Evolutionary conservation across 2,888 invertebrate species (phyloP).

Genomic region (Chelonus formosanus): DNA sequence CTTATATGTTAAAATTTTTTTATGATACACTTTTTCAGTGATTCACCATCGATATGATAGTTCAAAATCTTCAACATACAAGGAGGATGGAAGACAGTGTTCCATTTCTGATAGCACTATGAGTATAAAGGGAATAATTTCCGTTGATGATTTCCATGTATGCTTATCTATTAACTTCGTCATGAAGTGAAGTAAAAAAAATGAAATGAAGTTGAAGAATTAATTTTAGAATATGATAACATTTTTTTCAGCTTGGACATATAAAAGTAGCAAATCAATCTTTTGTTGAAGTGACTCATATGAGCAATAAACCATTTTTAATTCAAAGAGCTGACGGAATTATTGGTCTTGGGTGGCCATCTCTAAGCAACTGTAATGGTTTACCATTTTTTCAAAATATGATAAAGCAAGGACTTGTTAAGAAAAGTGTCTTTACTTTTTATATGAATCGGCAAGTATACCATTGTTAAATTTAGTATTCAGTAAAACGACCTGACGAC

Average conservation of each 20-base stretch:
- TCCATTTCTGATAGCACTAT: slow-evolving; percentile 67
- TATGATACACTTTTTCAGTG: slow-evolving; percentile 63
- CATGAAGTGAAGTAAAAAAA: too few relatives aligned
- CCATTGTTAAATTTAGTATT: not conserved
- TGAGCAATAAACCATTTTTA: slow-evolving; percentile 72
- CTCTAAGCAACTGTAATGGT: slow-evolving; percentile 67
- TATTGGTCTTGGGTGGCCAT: slow-evolving; percentile 72
- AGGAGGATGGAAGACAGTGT: slow-evolving; percentile 70
- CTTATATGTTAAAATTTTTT: slow-evolving; percentile 12
- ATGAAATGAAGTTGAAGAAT: too few relatives aligned
- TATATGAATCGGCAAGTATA: slow-evolving; percentile 72
- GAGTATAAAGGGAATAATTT: slow-evolving; percentile 73
- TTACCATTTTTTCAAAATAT: slow-evolving; percentile 75
- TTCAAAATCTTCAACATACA: slow-evolving; percentile 72
- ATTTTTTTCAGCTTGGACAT: slow-evolving; percentile 67
- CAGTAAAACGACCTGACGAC: too few relatives aligned
- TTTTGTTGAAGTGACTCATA: slow-evolving; percentile 76
- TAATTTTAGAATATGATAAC: not conserved
- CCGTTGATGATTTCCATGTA: slow-evolving; percentile 73
- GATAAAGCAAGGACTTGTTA: slow-evolving; percentile 67
- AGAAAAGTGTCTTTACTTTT: slow-evolving; percentile 73
- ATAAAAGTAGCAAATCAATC: slow-evolving; percentile 70
- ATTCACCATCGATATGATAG: slow-evolving; percentile 76
- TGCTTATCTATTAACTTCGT: slow-evolving; percentile 47
- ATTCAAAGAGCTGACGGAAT: slow-evolving; percentile 78